These are phyloP conservation scores for Danionella dracula DNA, from an alignment of 2,797 vertebrate species.

Conservation along the genomic window DNA sequence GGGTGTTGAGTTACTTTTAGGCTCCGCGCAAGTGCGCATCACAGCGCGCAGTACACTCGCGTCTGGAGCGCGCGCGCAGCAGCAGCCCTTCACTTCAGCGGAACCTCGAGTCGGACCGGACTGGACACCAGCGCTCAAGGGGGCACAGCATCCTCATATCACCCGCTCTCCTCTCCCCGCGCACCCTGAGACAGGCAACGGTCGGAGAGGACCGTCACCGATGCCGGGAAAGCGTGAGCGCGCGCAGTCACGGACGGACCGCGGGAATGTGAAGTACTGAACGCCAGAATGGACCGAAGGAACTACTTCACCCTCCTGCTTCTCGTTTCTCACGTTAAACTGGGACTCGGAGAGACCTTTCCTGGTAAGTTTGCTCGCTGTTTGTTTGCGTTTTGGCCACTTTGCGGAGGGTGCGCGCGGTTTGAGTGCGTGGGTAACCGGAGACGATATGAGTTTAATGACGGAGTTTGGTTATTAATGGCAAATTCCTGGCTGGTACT, in stretches of 20 bases:
- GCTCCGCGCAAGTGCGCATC: conserved; percentile 7
- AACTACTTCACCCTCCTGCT: conserved; percentile 55
- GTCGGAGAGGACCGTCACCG: conserved; percentile 44
- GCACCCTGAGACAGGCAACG: conserved; percentile 45
- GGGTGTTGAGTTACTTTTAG: conserved; percentile 23
- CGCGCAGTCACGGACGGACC: conserved; percentile 52
- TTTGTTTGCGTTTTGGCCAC: not conserved
- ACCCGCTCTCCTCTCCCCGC: conserved; percentile 44
- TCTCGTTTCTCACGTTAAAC: conserved; percentile 58
- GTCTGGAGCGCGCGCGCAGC: not conserved
- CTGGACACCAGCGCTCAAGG: conserved; percentile 48
- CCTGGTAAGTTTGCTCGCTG: conserved; percentile 39
- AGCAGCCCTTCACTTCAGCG: conserved; percentile 4
- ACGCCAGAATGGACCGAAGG: conserved; percentile 64
- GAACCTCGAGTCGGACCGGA: not conserved
- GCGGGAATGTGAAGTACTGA: conserved; percentile 64
- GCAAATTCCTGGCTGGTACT: not conserved
- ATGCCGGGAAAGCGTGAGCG: conserved; percentile 50
- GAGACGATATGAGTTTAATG: conserved; percentile 25
- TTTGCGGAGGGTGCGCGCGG: conserved; percentile 15
- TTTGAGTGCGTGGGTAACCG: conserved; percentile 19
- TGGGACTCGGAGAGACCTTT: conserved; percentile 57
- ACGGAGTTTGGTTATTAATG: not conserved
- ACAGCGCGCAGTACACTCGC: not conserved
- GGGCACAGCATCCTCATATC: conserved; percentile 49